Conservation (phyloP, 30 jellyfish, hydroid and myxozoan genomes). For the Turritopsis dohrnii region DNA sequence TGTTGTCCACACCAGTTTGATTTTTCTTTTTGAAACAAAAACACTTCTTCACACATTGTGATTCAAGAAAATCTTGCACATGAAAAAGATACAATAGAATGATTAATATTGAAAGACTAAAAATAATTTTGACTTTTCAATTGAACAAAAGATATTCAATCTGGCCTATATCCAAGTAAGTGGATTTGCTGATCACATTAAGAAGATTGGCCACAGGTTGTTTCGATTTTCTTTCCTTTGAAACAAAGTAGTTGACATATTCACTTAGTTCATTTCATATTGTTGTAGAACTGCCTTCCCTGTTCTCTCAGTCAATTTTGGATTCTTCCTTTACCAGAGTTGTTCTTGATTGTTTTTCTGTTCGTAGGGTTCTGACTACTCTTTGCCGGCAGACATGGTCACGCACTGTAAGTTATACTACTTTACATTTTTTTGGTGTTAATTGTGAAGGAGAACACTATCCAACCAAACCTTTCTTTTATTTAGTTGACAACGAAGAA, state of each 20-base stretch:
- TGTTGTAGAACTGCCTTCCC: no score
- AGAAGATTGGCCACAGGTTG: neutral
- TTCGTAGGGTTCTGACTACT: slow-evolving; percentile 69
- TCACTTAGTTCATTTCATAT: no score
- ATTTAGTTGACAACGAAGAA: slow-evolving; percentile 85
- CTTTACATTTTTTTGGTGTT: neutral
- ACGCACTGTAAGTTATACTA: slow-evolving; percentile 90
- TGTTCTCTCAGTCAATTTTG: no score
- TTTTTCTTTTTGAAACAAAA: neutral
- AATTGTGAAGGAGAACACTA: neutral
- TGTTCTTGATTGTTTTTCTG: no score
- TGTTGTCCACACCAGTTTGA: neutral
- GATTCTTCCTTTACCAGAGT: neutral
- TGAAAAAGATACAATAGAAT: neutral
- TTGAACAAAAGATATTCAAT: neutral
- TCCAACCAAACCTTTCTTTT: neutral
- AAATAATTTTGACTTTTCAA: neutral
- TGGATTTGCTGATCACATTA: neutral
- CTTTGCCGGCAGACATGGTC: slow-evolving; percentile 88
- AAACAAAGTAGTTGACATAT: no score
- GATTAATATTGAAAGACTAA: neutral
- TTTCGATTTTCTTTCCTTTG: neutral
- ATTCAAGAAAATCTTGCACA: neutral
- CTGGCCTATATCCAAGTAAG: neutral
- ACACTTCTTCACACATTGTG: neutral